Conservation (phyloP, 1,140 invertebrate species). For the Leptonema lineaticorne region DNA sequence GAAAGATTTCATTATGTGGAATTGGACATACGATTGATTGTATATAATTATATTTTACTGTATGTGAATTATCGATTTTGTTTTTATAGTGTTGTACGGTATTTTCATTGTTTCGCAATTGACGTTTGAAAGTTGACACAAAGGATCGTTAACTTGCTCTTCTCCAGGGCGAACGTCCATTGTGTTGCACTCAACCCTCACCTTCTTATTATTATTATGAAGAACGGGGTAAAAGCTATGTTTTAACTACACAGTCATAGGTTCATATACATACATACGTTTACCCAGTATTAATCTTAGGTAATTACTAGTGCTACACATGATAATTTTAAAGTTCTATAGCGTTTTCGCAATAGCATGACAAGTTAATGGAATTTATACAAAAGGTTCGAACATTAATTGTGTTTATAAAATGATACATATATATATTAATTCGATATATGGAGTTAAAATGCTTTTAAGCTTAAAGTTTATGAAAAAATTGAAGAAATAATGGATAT, state of each 20-base stretch:
- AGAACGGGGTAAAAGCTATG: background rate
- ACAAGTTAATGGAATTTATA: slow-evolving; percentile 32
- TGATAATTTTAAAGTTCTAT: slow-evolving; percentile 32
- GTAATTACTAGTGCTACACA: slow-evolving; percentile 37
- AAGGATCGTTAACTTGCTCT: background rate
- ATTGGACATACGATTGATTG: no score
- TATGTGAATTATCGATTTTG: background rate
- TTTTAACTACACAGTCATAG: background rate
- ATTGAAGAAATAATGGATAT: no score
- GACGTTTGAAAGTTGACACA: background rate
- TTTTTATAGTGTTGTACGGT: background rate
- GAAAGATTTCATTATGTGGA: no score
- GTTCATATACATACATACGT: no score
- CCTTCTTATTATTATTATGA: background rate
- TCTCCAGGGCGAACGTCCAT: slow-evolving; percentile 9
- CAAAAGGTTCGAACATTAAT: no score
- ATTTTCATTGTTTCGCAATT: slow-evolving; percentile 1
- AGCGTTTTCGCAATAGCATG: slow-evolving; percentile 6
- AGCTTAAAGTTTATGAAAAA: no score
- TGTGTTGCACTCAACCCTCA: background rate
- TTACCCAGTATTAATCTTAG: slow-evolving; percentile 27
- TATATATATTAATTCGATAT: no score
- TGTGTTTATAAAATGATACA: no score
- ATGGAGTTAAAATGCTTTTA: no score
- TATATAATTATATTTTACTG: background rate